Conservation (phyloP, 2,113 vertebrate genomes). For the Oophaga pumilio region DNA sequence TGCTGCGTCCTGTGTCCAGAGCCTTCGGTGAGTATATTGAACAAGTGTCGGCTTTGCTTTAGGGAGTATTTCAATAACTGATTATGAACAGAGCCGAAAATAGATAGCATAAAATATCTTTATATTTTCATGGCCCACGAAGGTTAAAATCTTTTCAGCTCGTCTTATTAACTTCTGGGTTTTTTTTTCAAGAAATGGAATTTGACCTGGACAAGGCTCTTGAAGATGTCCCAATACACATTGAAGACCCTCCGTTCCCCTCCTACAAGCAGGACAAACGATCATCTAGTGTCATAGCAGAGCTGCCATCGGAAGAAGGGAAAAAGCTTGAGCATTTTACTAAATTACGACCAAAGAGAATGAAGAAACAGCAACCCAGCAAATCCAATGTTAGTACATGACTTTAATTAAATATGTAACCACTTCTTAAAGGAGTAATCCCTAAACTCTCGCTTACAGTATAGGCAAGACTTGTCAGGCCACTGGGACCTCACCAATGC, state of each 20-base stretch:
- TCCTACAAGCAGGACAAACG: slow-evolving; percentile 77
- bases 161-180: slow-evolving; percentile 43
- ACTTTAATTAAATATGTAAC: neutral
- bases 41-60: neutral
- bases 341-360: slow-evolving; percentile 88
- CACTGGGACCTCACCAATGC: too few relatives aligned
- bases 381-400: slow-evolving; percentile 82
- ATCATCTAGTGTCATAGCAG: slow-evolving; percentile 77
- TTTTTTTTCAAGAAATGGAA: slow-evolving; percentile 86
- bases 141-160: neutral
- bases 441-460: too few relatives aligned
- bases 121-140: neutral
- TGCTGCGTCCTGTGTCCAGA: slow-evolving; percentile 93
- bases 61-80: neutral
- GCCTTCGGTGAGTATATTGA: slow-evolving; percentile 84
- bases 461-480: too few relatives aligned
- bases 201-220: slow-evolving; percentile 96
- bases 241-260: slow-evolving; percentile 78
- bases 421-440: neutral
- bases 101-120: neutral
- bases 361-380: slow-evolving; percentile 88
- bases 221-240: slow-evolving; percentile 87
- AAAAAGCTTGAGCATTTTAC: slow-evolving; percentile 95
- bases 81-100: neutral
- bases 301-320: slow-evolving; percentile 91